phyloP scores from a whole-genome alignment of 2,797 vertebrate genomes.

The Enteromius treurensis region DNA sequence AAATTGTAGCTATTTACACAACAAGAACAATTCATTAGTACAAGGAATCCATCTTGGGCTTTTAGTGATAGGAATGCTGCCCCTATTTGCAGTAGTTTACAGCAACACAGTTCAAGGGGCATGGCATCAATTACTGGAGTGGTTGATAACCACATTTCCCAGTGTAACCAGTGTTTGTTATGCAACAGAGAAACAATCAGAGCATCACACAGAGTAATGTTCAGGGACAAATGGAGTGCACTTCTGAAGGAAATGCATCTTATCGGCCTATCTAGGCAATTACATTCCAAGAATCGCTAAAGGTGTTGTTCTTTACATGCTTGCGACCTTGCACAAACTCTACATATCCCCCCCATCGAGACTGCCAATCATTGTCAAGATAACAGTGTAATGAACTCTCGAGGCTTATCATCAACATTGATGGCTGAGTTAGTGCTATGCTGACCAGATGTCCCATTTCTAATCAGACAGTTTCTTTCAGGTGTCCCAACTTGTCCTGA shows the following conservation, averaged over 20 bases:
- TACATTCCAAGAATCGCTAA: slow-evolving; percentile 47
- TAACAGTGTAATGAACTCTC: not conserved
- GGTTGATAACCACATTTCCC: not conserved
- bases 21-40: not conserved
- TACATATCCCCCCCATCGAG: not conserved
- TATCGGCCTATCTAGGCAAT: slow-evolving; percentile 44
- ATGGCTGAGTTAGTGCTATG: not conserved
- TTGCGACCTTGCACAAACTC: slow-evolving; percentile 17
- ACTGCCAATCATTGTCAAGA: slow-evolving; percentile 27
- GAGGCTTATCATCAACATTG: not conserved
- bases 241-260: slow-evolving; percentile 37
- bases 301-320: slow-evolving; percentile 37
- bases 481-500: not conserved
- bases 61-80: not conserved
- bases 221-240: slow-evolving; percentile 8
- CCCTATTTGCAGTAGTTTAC: slow-evolving; percentile 1
- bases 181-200: slow-evolving; percentile 5
- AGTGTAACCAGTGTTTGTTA: slow-evolving; percentile 31
- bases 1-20: not conserved
- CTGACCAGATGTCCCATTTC: slow-evolving; percentile 1
- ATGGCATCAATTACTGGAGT: not conserved
- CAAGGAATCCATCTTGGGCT: not conserved
- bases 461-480: not conserved
- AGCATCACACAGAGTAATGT: slow-evolving; percentile 48
- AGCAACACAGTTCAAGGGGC: not conserved